Base-by-base conservation (phyloP, 1,140 invertebrate genomes). In the Euura lappo region DNA sequence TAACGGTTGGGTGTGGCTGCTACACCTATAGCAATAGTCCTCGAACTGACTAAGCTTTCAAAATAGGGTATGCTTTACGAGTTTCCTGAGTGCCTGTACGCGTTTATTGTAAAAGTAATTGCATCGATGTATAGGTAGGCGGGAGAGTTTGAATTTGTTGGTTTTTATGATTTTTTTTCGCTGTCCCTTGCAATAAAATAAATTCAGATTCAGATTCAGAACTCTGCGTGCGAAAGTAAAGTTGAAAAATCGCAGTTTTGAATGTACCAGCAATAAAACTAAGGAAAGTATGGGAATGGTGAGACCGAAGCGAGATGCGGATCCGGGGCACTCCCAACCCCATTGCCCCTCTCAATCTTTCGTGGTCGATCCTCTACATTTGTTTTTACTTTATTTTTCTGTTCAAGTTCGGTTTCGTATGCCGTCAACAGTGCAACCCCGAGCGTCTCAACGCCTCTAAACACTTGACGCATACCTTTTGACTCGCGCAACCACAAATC, bases 231-330 rank as follows among this genome's bases (percentile, higher is more conserved):
- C 8, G 51, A 60, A 60, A 8, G 51, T 11, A 60, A 60, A 4
- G 51, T 60, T 60, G 8, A 60, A 60, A 60, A 60, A n/a, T 60
- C 51, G 51, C 51, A 60, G 8, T 60, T 60, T 60, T 11, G 13
- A 60, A 11, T 60, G 51, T 60, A 60, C 51, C 13, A 60, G 51
- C 51, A 60, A 60, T 60, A 60, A 60, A 60, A 60, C 51, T 60
- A 8, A n/a, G 8, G 51, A n/a, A 60, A 4, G 51, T 60, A 60
- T 28, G 28, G 51, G 13, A 60, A 60, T n/a, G 51, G 51, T 6
- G 3, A n/a, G 13, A 60, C 51, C 3, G 13, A 60, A 60, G 51
- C 51, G 13, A 60, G 51, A 60, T 60, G 4, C 51, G 13, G 51
- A 11, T 60, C 51, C 8, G 51, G 51, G 8, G 6, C 51, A 60